Base-by-base conservation (phyloP, 35 echinoderm and acorn worm genomes). In the Strongylocentrotus purpuratus region DNA sequence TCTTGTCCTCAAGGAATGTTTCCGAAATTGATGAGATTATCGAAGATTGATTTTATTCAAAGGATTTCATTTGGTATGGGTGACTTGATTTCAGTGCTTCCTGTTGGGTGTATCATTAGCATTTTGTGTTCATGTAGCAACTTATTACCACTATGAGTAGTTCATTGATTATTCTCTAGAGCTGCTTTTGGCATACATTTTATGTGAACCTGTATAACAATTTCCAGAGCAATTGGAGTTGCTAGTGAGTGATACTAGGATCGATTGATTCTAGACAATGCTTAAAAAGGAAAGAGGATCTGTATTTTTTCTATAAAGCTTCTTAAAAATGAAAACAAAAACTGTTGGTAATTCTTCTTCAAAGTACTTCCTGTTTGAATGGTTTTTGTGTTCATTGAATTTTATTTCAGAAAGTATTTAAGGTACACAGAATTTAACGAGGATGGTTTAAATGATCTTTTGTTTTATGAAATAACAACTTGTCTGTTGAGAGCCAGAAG, bases 11-110 rank as follows among this genome's bases (percentile, higher is more conserved):
- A 4, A 78, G 28, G 20, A 28, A 78, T 78, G 7, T 78, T 78
- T n/a, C 18, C n/a, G 65, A 78, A 78, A 78, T 78, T 78, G 65
- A 78, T 78, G 65, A 78, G 65, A 78, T 78, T 78, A 78, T n/a
- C 7, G 28, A 7, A 78, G 65, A 78, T 78, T 25, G 65, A 78
- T 78, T n/a, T 59, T 78, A 78, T 78, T 3, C 18, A 78, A n/a
- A n/a, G 65, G 65, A 78, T 7, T 78, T 28, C 5, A 78, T n/a
- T 78, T 78, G 5, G 20, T 78, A 3, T 78, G 65, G 22, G 65
- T 22, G 65, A 28, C 25, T 78, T 59, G 52, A 14, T 17, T 78
- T 78, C 7, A 78, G 65, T 78, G 65, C 65, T 78, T 78, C 65
- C 65, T 78, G 65, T 22, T 78, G n/a, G 65, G 25, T 78, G 22